A percentile compares a stretch with the other conserved stretches of the same genome.
Evolutionary conservation across 2,113 vertebrate species (phyloP).

Genomic region (Plecturocebus donacophilus): DNA sequence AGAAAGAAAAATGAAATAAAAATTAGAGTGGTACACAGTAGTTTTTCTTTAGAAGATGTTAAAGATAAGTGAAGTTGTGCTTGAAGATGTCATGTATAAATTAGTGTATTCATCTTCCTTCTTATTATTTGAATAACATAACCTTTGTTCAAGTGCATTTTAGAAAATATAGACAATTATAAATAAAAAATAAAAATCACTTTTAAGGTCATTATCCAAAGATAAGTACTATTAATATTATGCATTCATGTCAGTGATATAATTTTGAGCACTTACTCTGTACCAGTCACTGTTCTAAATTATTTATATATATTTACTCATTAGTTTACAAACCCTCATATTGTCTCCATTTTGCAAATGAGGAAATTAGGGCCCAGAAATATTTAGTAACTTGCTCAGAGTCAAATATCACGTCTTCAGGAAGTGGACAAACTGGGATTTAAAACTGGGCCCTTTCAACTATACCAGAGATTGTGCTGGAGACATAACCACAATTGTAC

Average conservation of each 20-base stretch:
- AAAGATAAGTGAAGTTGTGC: neutral
- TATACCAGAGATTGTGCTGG: neutral
- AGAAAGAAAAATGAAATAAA: slow-evolving; percentile 13
- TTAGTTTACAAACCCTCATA: neutral
- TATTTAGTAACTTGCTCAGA: neutral
- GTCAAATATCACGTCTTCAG: neutral
- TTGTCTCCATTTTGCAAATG: slow-evolving; percentile 1
- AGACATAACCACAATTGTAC: neutral
- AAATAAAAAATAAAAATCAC: slow-evolving; percentile 14
- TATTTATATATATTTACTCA: neutral
- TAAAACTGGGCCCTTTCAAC: neutral
- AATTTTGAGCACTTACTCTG: neutral
- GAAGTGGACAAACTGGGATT: neutral
- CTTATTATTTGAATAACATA: slow-evolving; percentile 21
- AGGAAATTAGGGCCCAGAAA: neutral
- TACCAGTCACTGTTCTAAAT: neutral
- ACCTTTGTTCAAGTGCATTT: neutral
- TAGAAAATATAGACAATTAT: neutral
- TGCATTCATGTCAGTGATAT: neutral
- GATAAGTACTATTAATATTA: neutral
- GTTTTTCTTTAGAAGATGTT: neutral
- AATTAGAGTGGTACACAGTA: neutral
- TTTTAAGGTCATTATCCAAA: slow-evolving; percentile 1
- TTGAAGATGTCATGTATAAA: neutral
- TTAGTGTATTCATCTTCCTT: neutral